A percentile compares a stretch with the other conserved stretches of the same genome.
Evolutionary conservation across 2,888 invertebrate genomes (phyloP).

Genomic region (Cremastinae sp.): DNA sequence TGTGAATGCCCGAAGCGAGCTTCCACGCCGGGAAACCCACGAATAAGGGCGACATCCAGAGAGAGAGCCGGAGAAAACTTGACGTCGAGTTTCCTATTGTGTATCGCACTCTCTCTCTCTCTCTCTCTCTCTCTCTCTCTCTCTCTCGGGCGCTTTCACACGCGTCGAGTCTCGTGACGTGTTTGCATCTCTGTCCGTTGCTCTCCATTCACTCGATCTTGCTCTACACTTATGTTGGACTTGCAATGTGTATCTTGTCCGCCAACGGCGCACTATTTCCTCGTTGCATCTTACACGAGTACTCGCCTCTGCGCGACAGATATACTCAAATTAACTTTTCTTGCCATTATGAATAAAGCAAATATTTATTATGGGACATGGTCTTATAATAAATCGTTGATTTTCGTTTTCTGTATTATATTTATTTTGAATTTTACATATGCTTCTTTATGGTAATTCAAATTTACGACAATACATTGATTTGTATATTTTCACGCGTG

Average conservation of each 20-base stretch:
- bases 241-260: slow-evolving; percentile 27
- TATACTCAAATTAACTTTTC: background rate
- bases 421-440: too few relatives aligned
- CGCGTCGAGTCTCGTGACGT: background rate
- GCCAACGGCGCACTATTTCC: background rate
- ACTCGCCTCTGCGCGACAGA: background rate
- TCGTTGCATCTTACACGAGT: background rate
- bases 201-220: slow-evolving; percentile 31
- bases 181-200: slow-evolving; percentile 22
- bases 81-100: slow-evolving; percentile 58
- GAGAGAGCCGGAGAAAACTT: slow-evolving; percentile 35
- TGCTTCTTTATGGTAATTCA: too few relatives aligned
- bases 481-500: too few relatives aligned
- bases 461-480: too few relatives aligned
- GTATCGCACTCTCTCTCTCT: background rate
- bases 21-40: slow-evolving; percentile 58
- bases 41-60: slow-evolving; percentile 39
- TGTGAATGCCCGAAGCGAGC: slow-evolving; percentile 37
- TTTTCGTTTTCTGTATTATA: too few relatives aligned
- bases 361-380: too few relatives aligned
- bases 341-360: background rate
- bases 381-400: too few relatives aligned
- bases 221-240: slow-evolving; percentile 25
- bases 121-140: too few relatives aligned
- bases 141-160: background rate